Evolutionary conservation across 2,888 invertebrate species (phyloP), one percentile per base, ranked within the genome.

Genomic region (Diarsia rubi): DNA sequence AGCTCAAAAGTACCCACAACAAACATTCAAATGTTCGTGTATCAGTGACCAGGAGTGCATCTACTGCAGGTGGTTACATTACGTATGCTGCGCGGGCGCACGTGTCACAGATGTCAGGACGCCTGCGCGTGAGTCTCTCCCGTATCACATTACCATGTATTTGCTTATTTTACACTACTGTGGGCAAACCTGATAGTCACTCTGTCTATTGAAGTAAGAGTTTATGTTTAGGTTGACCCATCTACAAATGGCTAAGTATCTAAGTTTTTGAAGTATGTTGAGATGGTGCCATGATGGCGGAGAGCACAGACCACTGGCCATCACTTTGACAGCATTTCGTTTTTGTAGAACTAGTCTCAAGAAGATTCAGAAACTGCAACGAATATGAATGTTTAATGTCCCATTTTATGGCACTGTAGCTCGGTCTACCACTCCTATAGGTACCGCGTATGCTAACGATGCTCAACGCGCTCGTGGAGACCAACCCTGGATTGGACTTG

Each of bases 121-220:
- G 52, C 21, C n/a, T 24, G 47, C 47, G 65, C 71, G 66, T 75
- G 66, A 60, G 54, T 16, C 63, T 37, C 49, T 67, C 37, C 12
- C 42, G 82, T 16, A 59, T 67, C 42, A 45, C 59, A 77, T 80
- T 70, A 64, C 14, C 82, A 71, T 47, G 27, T 24, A 76, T 70
- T 77, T 64, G 63, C 47, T 52, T 57, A 76, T 64, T 64, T 76
- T 64, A 60, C 77, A 31, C 21, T 42, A 11, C 1, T 24, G 27
- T 37, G 21, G 3, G 31, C 16, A 63, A 16, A 27, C 16, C 9
- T 16, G 52, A 5, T 27, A 59, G 21, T 52, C 27, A 45, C n/a
- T 37, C 8, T 52, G 31, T 60, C 49, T 16, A 16, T 42, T 42
- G 49, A 42, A 42, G 5, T 27, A 1, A 12, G 9, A 49, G 11